phyloP scores from a whole-genome alignment of 2,797 vertebrate species.

The Poeciliopsis presidionis region DNA sequence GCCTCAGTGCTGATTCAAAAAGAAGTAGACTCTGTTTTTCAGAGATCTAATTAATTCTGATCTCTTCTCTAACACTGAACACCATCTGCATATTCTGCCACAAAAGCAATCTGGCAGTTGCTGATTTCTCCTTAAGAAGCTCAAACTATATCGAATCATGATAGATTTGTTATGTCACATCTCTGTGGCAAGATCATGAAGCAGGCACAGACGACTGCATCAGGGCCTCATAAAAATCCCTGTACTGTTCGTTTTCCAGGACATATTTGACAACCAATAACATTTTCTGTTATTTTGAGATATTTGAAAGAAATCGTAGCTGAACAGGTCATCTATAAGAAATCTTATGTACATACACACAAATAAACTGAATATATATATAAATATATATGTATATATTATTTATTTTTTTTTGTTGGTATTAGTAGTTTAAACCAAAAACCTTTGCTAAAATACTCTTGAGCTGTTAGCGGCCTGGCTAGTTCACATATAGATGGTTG shows the following conservation, averaged over 20 bases:
- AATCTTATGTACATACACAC: too few relatives aligned
- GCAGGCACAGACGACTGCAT: too few relatives aligned
- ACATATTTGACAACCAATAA: not conserved
- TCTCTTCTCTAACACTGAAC: not conserved
- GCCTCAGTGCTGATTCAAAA: not conserved
- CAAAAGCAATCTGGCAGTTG: not conserved
- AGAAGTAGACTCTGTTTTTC: not conserved
- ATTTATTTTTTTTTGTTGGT: not conserved
- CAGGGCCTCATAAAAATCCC: not conserved
- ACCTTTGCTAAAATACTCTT: constrained; percentile 27
- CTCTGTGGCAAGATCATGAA: not conserved
- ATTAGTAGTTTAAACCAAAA: not conserved
- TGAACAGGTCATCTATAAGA: not conserved
- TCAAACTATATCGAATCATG: not conserved
- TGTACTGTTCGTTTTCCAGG: not conserved
- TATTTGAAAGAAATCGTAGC: not conserved
- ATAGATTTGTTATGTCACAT: not conserved
- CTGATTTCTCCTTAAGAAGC: not conserved
- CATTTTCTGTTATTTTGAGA: not conserved
- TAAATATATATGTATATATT: not conserved
- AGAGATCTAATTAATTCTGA: not conserved
- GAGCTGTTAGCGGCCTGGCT: constrained; percentile 43
- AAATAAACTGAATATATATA: too few relatives aligned
- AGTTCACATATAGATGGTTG: constrained; percentile 34
- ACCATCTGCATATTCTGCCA: not conserved